Base-by-base conservation (phyloP, 2,888 invertebrate species). In the Dynastes hyllus region DNA sequence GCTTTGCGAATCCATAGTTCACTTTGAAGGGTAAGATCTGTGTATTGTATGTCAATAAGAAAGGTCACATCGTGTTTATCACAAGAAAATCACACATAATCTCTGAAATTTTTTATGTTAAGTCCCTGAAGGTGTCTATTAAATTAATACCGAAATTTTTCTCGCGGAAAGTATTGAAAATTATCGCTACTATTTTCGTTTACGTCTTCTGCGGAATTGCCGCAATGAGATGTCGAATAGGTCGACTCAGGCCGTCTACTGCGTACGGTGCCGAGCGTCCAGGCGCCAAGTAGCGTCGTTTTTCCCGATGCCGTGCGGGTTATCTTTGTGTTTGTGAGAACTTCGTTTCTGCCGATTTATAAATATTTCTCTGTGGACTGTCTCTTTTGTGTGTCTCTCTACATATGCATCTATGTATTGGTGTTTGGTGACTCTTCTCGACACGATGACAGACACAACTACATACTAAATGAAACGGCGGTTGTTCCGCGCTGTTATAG, bases 1-100 rank as follows among this genome's bases (percentile, higher is more conserved):
- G 11, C 73, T 75, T 61, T 75, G 61, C 27, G 73, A 45, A 61
- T 75, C 61, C 73, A 75, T 75, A 8, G 22, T 29, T 40, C 40
- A 9, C 32, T 8, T 40, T 11, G 45, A 45, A 45, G 45, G 11
- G 45, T 45, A 11, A 45, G 45, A 11, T 45, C 11, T 45, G 11
- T 11, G 9, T 8, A 45, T 11, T 45, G 45, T 45, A 8, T 40
- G 16, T n/a, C 8, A 29, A 27, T 22, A 27, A 63, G 27, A 63
- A 22, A 29, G n/a, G 40, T 66, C 66, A 66, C 66, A 66, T 66
- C n/a, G 32, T 37, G 22, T 37, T 66, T 66, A 66, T 40, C 66
- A 66, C 66, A 66, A 37, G 16, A 8, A 16, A 55, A 16, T 16
- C 22, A 16, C 22, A 55, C 45, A n/a, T 55, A 37, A 37, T 37